Evolutionary conservation across 2,888 invertebrate species (phyloP), one percentile per base, ranked within the genome.

Genomic region (Papilio elwesi): DNA sequence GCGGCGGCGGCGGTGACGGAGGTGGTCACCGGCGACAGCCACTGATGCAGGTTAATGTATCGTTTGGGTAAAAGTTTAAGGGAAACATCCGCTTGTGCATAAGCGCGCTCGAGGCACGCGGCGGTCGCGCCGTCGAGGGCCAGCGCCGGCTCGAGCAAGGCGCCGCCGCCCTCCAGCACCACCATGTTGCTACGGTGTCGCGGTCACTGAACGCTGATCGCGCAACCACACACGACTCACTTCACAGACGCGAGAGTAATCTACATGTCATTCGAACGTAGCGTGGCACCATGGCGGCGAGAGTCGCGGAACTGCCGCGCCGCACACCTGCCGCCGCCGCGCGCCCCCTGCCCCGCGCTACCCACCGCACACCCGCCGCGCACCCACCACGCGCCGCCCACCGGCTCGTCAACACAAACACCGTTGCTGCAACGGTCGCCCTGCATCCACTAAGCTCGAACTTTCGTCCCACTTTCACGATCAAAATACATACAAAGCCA

Each of bases 21-120:
- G 36, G 92, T 90, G 79, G 97, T 95, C 84, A 96, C 95, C 79
- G 98, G 98, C 86, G 97, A 97, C 87, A 98, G 94, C 97, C 97
- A 97, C 92, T 97, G 97, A 91, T 98, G 98, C 88, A 98, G 95
- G 94, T 97, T 97, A 90, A 98, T 97, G 92, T 97, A 98, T 85
- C 98, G 95, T 94, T 98, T 98, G 85, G 97, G 97, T 92, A 98
- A 95, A 95, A 98, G 96, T 96, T 98, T 98, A 90, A 97, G 95
- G 82, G 97, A 97, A 84, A 97, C 96, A 83, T 96, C 96, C 81
- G 96, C 96, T 90, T 97, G 97, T 84, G 97, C 96, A 91, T 97
- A 97, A 76, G 96, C 95, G 76, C 96, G 95, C 90, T 97, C 97
- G 87, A 97, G 93, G 80, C 96, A 95, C 78, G 96, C 95, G 78